Base-by-base conservation (phyloP, 2,113 vertebrate genomes). In the Oxygymnocypris stewartii region DNA sequence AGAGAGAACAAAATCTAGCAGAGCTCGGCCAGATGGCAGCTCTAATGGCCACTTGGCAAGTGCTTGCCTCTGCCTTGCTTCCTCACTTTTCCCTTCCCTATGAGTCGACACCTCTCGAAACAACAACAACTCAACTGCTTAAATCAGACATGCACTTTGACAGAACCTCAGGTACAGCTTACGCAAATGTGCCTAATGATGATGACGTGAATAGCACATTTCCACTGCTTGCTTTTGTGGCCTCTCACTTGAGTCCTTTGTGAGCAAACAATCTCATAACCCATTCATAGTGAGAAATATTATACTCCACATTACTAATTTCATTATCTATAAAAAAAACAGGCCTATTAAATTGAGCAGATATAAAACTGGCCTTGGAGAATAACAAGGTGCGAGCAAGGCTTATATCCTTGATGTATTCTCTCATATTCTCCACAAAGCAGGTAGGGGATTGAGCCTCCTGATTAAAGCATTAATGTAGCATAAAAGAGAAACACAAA, bases 41-140 rank as follows among this genome's bases (percentile, higher is more conserved):
- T 87, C 87, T 89, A 89, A 88, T 89, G 81, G 85, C 78, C 87
- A 88, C 71, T 88, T 88, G 89, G 87, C 87, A 85, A 86, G 69
- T 42, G 51, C 85, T 31, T 76, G 57, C 47, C 23, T 73, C 28
- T 77, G 85, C 84, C 18, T 80, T 84, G n/a, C 77, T 81, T 35
- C 61, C 71, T 87, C 49, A 67, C 86, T 87, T 79, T 65, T 79
- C 49, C 31, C 0, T 44, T 75, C 47, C 49, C 63, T 87, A 85
- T 85, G 73, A 85, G 88, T 85, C 88, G 85, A 57, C 47, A 84
- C 78, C 42, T 73, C 84, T 84, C 76, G 37, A 57, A 85, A 86
- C 77, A 83, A 84, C 77, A 86, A 47, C 61, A 25, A 63, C 79
- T 86, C 57, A 84, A 73, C 69, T 74, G 57, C 75, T 23, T 81